Conservation (phyloP, 2,797 vertebrate genomes). For the Tokudaia muenninki region DNA sequence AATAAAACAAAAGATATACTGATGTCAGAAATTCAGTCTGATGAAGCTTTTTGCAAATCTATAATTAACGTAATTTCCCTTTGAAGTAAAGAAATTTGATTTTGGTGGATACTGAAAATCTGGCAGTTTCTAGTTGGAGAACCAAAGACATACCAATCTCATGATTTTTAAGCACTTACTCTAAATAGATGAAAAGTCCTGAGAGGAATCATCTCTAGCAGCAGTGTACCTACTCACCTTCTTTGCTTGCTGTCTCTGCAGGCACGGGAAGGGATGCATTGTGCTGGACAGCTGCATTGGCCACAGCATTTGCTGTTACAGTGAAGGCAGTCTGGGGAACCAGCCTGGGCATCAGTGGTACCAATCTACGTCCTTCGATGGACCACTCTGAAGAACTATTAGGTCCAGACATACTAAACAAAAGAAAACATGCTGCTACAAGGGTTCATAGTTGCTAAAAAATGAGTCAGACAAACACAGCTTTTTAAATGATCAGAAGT, state of each 20-base stretch:
- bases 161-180: conserved; percentile 30
- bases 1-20: not conserved
- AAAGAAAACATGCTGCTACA: conserved; percentile 81
- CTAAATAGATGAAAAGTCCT: conserved; percentile 58
- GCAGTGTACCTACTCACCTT: conserved; percentile 90
- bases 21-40: conserved; percentile 58
- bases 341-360: conserved; percentile 97
- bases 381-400: conserved; percentile 99
- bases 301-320: conserved; percentile 96
- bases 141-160: conserved; percentile 37
- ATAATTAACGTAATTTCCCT: conserved; percentile 59
- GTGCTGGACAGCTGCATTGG: conserved; percentile 95
- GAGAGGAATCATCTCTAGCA: conserved; percentile 10
- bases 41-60: conserved; percentile 63
- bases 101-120: conserved; percentile 66
- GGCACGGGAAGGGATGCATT: conserved; percentile 95
- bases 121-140: conserved; percentile 58
- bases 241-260: conserved; percentile 97
- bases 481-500: conserved; percentile 66
- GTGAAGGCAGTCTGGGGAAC: conserved; percentile 99
- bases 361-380: conserved; percentile 97
- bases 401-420: conserved; percentile 96
- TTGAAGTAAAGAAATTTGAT: conserved; percentile 56
- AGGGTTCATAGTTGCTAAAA: conserved; percentile 71
- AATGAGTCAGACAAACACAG: conserved; percentile 64